These are phyloP conservation scores for Netelia melanura DNA, from an alignment of 2,888 invertebrate genomes.

Conservation along the genomic window DNA sequence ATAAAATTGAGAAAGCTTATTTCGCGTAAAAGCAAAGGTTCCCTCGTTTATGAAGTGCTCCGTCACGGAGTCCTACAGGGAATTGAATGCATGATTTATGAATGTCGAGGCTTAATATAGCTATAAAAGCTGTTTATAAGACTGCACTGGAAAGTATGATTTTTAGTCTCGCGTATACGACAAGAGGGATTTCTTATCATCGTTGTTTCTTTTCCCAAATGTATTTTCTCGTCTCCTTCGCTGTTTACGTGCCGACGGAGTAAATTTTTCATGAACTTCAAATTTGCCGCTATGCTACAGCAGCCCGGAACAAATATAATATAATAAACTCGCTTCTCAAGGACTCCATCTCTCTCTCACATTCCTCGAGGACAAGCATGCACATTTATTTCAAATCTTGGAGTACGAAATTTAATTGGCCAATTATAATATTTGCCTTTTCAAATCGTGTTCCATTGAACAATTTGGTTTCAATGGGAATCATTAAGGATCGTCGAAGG, in stretches of 20 bases:
- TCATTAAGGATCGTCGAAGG: neutral
- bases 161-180: neutral
- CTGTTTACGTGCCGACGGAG: neutral
- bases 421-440: neutral
- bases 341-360: neutral
- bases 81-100: constrained; percentile 45
- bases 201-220: neutral
- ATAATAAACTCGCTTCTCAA: neutral
- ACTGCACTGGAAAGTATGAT: neutral
- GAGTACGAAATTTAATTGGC: neutral
- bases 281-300: constrained; percentile 17
- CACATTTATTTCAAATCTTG: no score
- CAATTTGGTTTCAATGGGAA: neutral
- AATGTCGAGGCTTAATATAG: constrained; percentile 12
- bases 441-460: neutral
- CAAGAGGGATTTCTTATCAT: neutral
- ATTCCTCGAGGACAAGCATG: neutral
- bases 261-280: constrained; percentile 34
- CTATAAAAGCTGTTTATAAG: no score
- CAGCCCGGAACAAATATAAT: constrained; percentile 10
- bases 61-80: constrained; percentile 10
- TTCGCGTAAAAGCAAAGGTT: constrained; percentile 17
- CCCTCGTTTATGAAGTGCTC: constrained; percentile 14
- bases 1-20: constrained; percentile 22
- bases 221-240: neutral